phyloP scores from a whole-genome alignment of 2,797 vertebrate species.

The Pseudopleuronectes americanus region DNA sequence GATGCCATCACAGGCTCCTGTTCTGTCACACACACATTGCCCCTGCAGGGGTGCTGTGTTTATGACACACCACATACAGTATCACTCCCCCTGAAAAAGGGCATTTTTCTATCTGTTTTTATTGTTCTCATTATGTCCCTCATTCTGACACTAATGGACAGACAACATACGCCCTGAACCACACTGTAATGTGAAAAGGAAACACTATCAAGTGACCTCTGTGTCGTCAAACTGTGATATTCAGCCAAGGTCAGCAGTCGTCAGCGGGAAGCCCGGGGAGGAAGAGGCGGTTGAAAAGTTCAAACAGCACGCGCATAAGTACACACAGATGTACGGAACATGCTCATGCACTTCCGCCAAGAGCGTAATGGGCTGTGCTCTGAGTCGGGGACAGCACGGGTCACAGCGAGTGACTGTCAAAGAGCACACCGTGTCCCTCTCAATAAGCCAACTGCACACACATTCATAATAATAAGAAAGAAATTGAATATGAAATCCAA shows the following conservation, averaged over 20 bases:
- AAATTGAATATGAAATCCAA: constrained; percentile 57
- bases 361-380: constrained; percentile 44
- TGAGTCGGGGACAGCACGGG: constrained; percentile 44
- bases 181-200: constrained; percentile 43
- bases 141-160: constrained; percentile 43
- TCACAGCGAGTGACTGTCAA: constrained; percentile 56
- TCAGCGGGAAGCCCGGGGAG: constrained; percentile 64
- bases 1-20: constrained; percentile 2
- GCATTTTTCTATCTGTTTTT: neutral
- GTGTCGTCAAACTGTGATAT: constrained; percentile 68
- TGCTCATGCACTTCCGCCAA: constrained; percentile 22
- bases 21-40: constrained; percentile 6
- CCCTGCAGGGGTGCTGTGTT: constrained; percentile 13
- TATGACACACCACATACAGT: constrained; percentile 1
- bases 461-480: constrained; percentile 31
- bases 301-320: constrained; percentile 54
- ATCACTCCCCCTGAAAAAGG: neutral
- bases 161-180: constrained; percentile 21
- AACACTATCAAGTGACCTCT: constrained; percentile 61
- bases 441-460: constrained; percentile 30
- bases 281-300: constrained; percentile 75
- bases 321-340: constrained; percentile 38
- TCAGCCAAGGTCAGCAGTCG: constrained; percentile 79
- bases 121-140: constrained; percentile 9
- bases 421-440: constrained; percentile 38